These are phyloP conservation scores for Perizoma flavofasciatum DNA, from an alignment of 2,888 invertebrate genomes.

Conservation along the genomic window DNA sequence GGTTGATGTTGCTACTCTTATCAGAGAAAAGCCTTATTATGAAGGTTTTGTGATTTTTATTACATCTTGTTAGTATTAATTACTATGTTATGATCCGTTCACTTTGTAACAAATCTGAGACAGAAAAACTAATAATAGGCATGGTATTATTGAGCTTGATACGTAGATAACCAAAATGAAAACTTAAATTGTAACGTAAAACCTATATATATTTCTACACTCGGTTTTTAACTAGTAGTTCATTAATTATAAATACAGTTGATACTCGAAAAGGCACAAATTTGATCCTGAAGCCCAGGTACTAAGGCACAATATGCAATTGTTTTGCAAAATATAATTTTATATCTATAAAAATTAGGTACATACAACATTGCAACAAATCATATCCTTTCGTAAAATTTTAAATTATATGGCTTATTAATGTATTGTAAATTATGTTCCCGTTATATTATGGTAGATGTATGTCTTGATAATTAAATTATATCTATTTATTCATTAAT, in stretches of 20 bases:
- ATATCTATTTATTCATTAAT: constrained; percentile 40
- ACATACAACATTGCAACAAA: constrained; percentile 19
- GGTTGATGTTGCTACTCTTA: too few relatives aligned
- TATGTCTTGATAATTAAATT: constrained; percentile 25
- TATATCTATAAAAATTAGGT: constrained; percentile 10
- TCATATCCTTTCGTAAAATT: constrained; percentile 20
- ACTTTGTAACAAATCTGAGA: too few relatives aligned
- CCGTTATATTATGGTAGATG: constrained; percentile 29
- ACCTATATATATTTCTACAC: constrained; percentile 2
- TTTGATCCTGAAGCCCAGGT: constrained; percentile 12
- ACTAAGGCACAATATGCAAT: constrained; percentile 21
- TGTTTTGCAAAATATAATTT: constrained; percentile 15
- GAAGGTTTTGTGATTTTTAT: too few relatives aligned
- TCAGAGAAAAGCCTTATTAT: too few relatives aligned
- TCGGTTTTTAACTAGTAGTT: constrained; percentile 9
- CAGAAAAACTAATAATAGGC: too few relatives aligned
- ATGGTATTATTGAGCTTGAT: constrained; percentile 15
- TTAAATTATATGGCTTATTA: constrained; percentile 27
- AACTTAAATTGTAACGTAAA: too few relatives aligned
- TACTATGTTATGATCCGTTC: too few relatives aligned
- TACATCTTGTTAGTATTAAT: too few relatives aligned
- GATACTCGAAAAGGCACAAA: constrained; percentile 37
- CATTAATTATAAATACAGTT: constrained; percentile 28
- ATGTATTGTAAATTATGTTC: constrained; percentile 24
- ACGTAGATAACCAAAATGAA: background rate